Base-by-base conservation (phyloP, 1,140 invertebrate genomes). In the Reticulitermes speratus region DNA sequence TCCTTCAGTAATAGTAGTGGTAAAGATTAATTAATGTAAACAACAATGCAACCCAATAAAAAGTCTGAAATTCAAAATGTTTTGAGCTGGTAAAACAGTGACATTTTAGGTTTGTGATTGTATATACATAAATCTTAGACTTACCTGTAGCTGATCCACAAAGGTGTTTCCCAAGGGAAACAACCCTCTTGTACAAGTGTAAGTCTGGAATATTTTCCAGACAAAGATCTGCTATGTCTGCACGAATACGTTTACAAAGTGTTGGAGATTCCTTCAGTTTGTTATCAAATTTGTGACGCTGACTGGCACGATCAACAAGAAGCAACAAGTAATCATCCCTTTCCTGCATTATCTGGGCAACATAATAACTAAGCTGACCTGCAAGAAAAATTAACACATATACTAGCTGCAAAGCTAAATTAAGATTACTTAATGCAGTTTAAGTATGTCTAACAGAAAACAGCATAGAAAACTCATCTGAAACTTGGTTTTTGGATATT, bases 151-250 rank as follows among this genome's bases (percentile, higher is more conserved):
- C 97, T 32, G 91, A 94, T 3, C 97, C 97, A 90, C 97, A 98
- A 30, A 98, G 92, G 91, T 98, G 97, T 91, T 98, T 98, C 0
- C 96, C 95, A 48, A 97, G 90, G 2, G 94, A 96, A 81, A 97
- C 94, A 82, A 95, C 92, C 75, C 89, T 88, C 25, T 90, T 81
- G 55, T 90, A 91, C 55, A 90, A 87, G 65, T 90, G 88, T 48
- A 96, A 90, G 83, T 91, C 90, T 8, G 92, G 89, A 59, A 96
- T 90, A 44, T 91, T 90, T n/a, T 91, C 91, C 82, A 97, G 90
- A 87, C 93, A 91, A 16, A 97, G 90, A 90, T 97, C 94, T 8
- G 93, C 93, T 87, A 97, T 95, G 89, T 97, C 96, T 0, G 94
- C 95, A 32, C 95, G 92, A 52, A 97, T 91, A 82, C 96, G 90